Conservation (phyloP, 2,797 vertebrate species). For the Decapterus maruadsi region DNA sequence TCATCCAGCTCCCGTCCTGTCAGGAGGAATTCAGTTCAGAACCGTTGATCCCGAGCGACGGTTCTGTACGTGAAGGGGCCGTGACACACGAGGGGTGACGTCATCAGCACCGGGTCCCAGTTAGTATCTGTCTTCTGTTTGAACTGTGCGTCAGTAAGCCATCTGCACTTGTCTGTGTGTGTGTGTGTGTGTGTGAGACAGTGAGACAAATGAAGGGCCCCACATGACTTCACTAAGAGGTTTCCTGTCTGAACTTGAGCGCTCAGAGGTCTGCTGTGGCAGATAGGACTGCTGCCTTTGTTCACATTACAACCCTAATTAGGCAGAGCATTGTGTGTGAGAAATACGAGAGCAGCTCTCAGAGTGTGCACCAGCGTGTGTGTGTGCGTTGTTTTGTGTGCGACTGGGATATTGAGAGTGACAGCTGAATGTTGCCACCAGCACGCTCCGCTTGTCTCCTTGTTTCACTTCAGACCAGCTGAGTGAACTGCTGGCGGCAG, state of each 20-base stretch:
- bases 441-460: slow-evolving; percentile 61
- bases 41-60: neutral
- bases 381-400: slow-evolving; percentile 42
- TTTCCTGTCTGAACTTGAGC: slow-evolving; percentile 57
- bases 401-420: slow-evolving; percentile 66
- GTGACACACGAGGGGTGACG: neutral
- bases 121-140: neutral
- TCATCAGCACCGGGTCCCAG: neutral
- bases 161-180: slow-evolving; percentile 2
- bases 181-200: slow-evolving; percentile 16
- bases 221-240: slow-evolving; percentile 54
- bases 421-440: slow-evolving; percentile 66
- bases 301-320: slow-evolving; percentile 85
- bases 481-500: slow-evolving; percentile 53
- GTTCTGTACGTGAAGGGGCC: neutral
- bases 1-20: neutral
- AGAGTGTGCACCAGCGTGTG: slow-evolving; percentile 7
- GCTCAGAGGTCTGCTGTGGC: slow-evolving; percentile 67
- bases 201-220: slow-evolving; percentile 41
- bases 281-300: slow-evolving; percentile 77
- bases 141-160: neutral
- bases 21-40: neutral
- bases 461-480: slow-evolving; percentile 65
- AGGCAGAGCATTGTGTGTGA: slow-evolving; percentile 75
- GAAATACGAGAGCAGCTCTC: slow-evolving; percentile 71